Conservation (phyloP, 1,140 invertebrate species). For the Teleopsis dalmanni region DNA sequence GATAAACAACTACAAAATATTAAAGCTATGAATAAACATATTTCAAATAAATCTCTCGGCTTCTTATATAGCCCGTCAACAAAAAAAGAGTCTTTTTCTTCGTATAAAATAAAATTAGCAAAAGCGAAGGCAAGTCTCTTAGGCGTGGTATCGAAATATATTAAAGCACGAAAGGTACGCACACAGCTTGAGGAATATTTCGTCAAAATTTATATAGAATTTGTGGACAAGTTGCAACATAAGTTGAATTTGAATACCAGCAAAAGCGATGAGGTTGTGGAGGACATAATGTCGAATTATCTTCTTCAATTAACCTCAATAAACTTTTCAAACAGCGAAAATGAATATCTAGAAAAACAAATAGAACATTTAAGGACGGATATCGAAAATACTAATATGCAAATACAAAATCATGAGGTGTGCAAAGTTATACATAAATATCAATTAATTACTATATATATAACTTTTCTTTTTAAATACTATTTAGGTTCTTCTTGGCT, state of each 20-base stretch:
- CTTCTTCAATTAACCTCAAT: constrained; percentile 31
- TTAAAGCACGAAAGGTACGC: constrained; percentile 21
- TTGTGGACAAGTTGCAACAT: constrained; percentile 26
- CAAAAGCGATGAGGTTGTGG: constrained; percentile 17
- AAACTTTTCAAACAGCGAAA: constrained; percentile 25
- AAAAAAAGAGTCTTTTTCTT: constrained; percentile 17
- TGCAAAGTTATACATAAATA: background rate
- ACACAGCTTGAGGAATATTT: constrained; percentile 23
- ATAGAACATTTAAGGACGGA: constrained; percentile 28
- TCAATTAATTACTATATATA: background rate
- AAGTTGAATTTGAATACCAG: constrained; percentile 30
- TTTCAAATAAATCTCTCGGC: constrained; percentile 3
- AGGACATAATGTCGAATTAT: constrained; percentile 35
- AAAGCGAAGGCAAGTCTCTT: constrained; percentile 31
- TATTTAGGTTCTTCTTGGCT: constrained; percentile 21
- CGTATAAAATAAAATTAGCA: constrained; percentile 28
- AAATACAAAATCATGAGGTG: constrained; percentile 30
- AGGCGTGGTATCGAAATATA: constrained; percentile 24
- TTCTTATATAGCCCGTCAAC: background rate
- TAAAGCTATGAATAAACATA: constrained; percentile 17
- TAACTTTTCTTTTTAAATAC: background rate
- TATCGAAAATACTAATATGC: constrained; percentile 19
- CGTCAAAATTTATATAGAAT: constrained; percentile 18
- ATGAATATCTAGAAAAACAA: constrained; percentile 30
- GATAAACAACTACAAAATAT: constrained; percentile 32